Base-by-base conservation (phyloP, 2,797 vertebrate species). In the Rallus crepitans region DNA sequence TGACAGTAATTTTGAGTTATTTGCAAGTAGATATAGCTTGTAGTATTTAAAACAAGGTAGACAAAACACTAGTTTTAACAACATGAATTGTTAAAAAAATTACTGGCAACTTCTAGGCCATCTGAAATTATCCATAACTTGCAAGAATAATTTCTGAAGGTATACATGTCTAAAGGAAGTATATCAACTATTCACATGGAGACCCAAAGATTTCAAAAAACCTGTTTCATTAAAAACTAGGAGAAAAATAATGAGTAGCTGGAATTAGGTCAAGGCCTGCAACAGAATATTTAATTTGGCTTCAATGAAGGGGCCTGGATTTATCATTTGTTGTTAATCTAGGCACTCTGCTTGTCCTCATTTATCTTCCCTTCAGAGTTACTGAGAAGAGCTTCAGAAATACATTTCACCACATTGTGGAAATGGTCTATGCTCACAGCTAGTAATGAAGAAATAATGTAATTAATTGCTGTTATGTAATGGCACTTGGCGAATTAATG, bases 391-490 rank as follows among this genome's bases (percentile, higher is more conserved):
- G 55, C 69, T 65, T 63, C 69, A 89, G 76, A 91, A 94, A 82
- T 37, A 37, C 60, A 85, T 82, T 93, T 80, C 68, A 85, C 83
- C 87, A 89, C 71, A 27, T 64, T 71, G 64, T 60, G 40, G 66
- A 93, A 93, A 61, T 53, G 78, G 68, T 24, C 71, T 75, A 23
- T 59, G 71, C 68, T 92, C 75, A 71, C 71, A 93, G 70, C 56
- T 47, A 84, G 92, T 71, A 93, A 91, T 59, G 82, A 96, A 82
- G 91, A 91, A 95, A 89, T 97, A 82, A 92, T 92, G 68, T 72
- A 75, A 93, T 89, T 96, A 96, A 94, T 94, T 83, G 76, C 60
- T 78, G 53, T 95, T 96, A 93, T 2, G n/a, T 82, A 96, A 94
- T 78, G 61, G 50, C 72, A 85, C 89, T 96, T 94, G 91, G 84